Evolutionary conservation across 1,140 invertebrate species (phyloP).

Genomic region (Bathynomus jamesi): DNA sequence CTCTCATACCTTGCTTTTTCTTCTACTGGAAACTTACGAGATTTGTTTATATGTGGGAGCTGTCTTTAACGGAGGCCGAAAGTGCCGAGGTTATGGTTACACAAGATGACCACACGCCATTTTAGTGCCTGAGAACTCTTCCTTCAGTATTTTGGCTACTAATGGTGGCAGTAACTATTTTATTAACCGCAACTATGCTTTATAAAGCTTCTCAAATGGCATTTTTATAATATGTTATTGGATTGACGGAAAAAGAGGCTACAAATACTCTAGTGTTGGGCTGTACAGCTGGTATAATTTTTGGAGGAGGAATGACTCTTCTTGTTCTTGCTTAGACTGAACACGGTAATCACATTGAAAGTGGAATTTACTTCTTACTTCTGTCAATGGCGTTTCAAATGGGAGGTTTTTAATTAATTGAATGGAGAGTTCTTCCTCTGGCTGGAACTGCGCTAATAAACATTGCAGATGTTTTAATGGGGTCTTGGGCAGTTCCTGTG

Average conservation of each 20-base stretch:
- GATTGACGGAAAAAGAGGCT: neutral
- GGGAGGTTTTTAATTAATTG: neutral
- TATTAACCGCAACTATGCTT: neutral
- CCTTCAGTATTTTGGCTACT: neutral
- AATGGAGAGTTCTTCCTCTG: neutral
- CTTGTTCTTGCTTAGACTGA: neutral
- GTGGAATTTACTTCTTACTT: neutral
- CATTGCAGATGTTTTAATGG: neutral
- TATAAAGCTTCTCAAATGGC: neutral
- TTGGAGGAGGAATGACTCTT: neutral
- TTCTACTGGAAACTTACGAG: neutral
- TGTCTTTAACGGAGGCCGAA: neutral
- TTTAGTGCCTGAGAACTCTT: neutral
- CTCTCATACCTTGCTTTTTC: neutral
- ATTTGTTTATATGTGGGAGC: neutral
- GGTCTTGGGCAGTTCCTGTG: neutral
- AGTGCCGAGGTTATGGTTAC: neutral
- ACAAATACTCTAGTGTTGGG: neutral
- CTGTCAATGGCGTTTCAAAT: neutral
- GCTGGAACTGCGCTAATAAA: neutral
- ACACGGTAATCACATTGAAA: neutral
- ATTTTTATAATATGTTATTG: neutral
- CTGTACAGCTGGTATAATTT: neutral
- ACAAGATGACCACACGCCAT: neutral
- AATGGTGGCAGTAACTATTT: neutral